Evolutionary conservation across 1,140 invertebrate genomes (phyloP).

Genomic region (Drosophila erecta): DNA sequence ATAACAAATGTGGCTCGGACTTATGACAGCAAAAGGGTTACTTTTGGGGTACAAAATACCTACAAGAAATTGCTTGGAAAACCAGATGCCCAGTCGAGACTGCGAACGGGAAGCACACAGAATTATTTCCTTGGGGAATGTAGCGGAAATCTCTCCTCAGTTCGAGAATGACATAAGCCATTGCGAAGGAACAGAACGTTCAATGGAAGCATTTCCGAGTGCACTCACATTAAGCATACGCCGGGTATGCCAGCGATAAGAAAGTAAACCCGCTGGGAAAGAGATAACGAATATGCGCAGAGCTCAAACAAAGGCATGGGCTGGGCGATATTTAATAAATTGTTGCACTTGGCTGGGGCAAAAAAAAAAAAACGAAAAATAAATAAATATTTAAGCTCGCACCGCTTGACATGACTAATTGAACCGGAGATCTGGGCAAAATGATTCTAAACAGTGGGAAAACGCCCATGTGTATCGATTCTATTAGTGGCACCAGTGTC

Average conservation of each 20-base stretch:
- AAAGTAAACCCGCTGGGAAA: conserved; percentile 24
- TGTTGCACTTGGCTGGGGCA: conserved; percentile 25
- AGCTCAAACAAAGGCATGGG: conserved; percentile 47
- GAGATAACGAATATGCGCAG: conserved; percentile 38
- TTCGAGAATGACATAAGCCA: conserved; percentile 22
- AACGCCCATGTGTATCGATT: conserved; percentile 25
- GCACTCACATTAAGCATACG: conserved; percentile 34
- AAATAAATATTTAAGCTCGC: conserved; percentile 7
- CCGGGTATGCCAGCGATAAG: conserved; percentile 37
- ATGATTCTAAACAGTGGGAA: conserved; percentile 8
- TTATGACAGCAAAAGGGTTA: conserved; percentile 64
- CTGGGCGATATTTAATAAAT: conserved; percentile 34
- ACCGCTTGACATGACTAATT: conserved; percentile 60
- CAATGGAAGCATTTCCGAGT: conserved; percentile 54
- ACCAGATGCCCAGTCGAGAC: conserved; percentile 3
- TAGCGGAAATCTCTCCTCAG: conserved; percentile 21
- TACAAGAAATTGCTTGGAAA: conserved; percentile 15
- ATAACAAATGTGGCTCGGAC: conserved; percentile 50
- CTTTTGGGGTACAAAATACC: conserved; percentile 3
- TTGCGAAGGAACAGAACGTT: conserved; percentile 20
- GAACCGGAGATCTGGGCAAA: conserved; percentile 8
- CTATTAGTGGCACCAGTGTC: conserved; percentile 15
- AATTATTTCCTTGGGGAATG: conserved; percentile 21
- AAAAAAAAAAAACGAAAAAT: conserved; percentile 11
- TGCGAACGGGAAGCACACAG: conserved; percentile 1